Evolutionary conservation across 1,140 invertebrate species (phyloP), one percentile per base, ranked within the genome.

Genomic region (Diorhabda carinulata): DNA sequence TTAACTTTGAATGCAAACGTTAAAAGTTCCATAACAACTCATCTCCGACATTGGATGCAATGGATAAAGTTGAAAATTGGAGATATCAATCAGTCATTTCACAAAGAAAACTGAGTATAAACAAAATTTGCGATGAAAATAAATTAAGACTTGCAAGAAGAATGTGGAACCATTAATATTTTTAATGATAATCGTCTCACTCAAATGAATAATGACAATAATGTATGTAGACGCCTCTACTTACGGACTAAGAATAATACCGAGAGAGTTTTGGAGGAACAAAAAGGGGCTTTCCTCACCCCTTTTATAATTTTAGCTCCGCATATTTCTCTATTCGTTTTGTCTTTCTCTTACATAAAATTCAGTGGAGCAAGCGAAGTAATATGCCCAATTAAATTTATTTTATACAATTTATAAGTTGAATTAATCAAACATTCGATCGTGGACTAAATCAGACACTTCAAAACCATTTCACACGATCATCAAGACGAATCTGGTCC

Each of bases 151-250:
- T 78, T 75, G 75, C 74, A 74, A 78, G 78, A 79, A 79, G 77
- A 79, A 79, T 79, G 75, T 74, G 60, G 57, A 72, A 71, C 76
- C 77, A 78, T 79, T 79, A 79, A 79, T 79, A 79, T 79, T 79
- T 79, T 78, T 77, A 76, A 78, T 78, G 78, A 79, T 78, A 77
- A 78, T 79, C 77, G 76, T 72, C 69, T 66, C 70, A 75, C 67
- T 66, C 70, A 75, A 78, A 77, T 78, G 76, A 77, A 76, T 76
- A 79, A 77, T 79, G 78, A 79, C 77, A 79, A 79, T 79, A 79
- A 79, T 79, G 74, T 79, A 79, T 79, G 78, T 78, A 77, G 77
- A 78, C 73, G 73, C 74, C 70, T 76, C 67, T 69, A 73, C 72
- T 76, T 74, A 67, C 62, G 69, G 71, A 70, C 66, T 72, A 72